Percentiles rank a stretch among this genome's conserved stretches.
Conservation (phyloP, 2,888 invertebrate genomes). For the Lasioglossum marginatum region DNA sequence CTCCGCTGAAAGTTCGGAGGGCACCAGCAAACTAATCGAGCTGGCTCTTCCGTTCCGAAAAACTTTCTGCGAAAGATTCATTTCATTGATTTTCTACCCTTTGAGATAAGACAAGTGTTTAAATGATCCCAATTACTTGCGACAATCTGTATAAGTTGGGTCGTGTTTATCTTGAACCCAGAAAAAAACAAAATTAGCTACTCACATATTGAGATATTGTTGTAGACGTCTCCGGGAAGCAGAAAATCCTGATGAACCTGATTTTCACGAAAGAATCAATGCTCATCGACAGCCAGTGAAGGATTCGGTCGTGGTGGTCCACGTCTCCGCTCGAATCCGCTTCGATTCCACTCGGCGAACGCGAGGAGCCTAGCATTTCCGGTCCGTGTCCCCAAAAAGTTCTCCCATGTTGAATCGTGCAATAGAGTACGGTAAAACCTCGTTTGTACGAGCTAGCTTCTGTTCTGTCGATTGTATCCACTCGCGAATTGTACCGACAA, state of each 20-base stretch:
- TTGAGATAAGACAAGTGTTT: neutral
- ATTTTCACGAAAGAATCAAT: neutral
- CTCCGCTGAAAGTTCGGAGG: neutral
- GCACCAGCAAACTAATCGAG: neutral
- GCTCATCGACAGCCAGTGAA: neutral
- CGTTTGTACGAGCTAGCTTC: neutral
- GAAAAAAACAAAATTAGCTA: too few relatives aligned
- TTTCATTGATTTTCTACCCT: neutral
- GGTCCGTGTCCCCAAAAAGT: neutral
- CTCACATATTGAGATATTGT: too few relatives aligned
- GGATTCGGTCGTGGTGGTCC: neutral
- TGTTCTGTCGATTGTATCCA: neutral
- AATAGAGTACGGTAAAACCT: conserved; percentile 26
- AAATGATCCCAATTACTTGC: neutral
- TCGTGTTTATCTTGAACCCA: neutral
- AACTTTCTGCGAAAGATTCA: neutral
- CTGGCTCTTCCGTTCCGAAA: neutral
- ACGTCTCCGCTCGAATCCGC: neutral
- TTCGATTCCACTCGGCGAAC: neutral
- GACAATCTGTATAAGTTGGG: neutral
- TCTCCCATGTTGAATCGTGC: conserved; percentile 35
- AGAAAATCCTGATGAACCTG: neutral
- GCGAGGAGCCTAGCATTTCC: conserved; percentile 20
- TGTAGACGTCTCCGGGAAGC: too few relatives aligned
- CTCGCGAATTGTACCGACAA: neutral